A percentile compares a stretch with the other conserved stretches of the same genome.
These are phyloP conservation scores for Leptopilina syphax DNA, from an alignment of 2,888 invertebrate species.

Conservation along the genomic window DNA sequence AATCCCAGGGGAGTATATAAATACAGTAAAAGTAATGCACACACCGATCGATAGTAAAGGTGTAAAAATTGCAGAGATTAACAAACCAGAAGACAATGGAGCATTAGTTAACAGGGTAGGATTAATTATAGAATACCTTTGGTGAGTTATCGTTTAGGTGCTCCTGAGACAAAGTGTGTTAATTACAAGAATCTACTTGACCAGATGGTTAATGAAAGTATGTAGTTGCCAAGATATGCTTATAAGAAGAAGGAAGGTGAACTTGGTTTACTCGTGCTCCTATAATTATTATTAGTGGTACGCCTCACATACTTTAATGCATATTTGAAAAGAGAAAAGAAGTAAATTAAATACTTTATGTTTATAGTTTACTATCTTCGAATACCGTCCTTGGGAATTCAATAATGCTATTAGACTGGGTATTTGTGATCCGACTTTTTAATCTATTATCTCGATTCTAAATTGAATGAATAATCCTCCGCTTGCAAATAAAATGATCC, in stretches of 20 bases:
- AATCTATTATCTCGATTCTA: too few species aligned
- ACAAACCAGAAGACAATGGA: slow-evolving; percentile 18
- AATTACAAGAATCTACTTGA: slow-evolving; percentile 31
- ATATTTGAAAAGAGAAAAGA: background rate
- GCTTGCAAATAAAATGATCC: too few species aligned
- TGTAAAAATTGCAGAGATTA: background rate
- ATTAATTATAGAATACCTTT: slow-evolving; percentile 30
- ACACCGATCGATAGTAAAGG: background rate
- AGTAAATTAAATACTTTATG: background rate
- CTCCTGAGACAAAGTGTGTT: slow-evolving; percentile 26
- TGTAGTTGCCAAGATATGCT: slow-evolving; percentile 15
- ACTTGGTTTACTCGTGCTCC: background rate
- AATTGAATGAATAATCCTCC: too few species aligned
- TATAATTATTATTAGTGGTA: background rate
- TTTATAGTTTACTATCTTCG: background rate
- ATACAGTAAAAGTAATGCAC: background rate
- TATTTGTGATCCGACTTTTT: too few species aligned
- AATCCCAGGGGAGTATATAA: background rate
- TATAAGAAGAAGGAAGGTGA: slow-evolving; percentile 5
- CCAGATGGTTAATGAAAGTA: slow-evolving; percentile 32
- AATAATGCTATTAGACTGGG: background rate
- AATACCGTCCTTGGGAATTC: slow-evolving; percentile 5
- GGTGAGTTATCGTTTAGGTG: slow-evolving; percentile 32
- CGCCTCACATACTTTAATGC: background rate
- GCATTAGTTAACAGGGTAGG: slow-evolving; percentile 22